Conservation (phyloP, 2,888 invertebrate species). For the Stenodera caucasica region DNA sequence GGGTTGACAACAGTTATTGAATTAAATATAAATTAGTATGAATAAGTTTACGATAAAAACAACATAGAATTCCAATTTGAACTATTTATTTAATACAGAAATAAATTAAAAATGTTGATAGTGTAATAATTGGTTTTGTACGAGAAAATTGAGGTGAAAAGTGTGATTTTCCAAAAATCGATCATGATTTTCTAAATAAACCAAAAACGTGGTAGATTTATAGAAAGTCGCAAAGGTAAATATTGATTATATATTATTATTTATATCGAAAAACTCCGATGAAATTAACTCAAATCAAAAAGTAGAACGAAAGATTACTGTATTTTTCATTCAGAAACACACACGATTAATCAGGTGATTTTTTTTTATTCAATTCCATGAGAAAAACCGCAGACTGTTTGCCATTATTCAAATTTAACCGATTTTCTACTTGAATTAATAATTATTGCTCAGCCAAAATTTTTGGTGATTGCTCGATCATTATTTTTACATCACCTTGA, state of each 20-base stretch:
- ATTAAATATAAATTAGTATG: neutral
- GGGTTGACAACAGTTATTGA: neutral
- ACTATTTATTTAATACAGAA: too few relatives aligned
- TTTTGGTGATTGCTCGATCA: too few relatives aligned
- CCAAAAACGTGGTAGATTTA: neutral
- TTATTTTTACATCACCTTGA: too few relatives aligned
- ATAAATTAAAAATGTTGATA: too few relatives aligned
- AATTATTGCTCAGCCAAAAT: too few relatives aligned
- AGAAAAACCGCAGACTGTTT: too few relatives aligned
- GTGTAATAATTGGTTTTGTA: neutral
- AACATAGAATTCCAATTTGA: too few relatives aligned
- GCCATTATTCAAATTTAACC: too few relatives aligned
- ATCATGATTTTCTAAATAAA: neutral
- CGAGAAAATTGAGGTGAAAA: neutral
- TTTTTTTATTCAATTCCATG: neutral
- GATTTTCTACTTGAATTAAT: too few relatives aligned
- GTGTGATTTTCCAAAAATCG: neutral
- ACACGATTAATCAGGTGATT: neutral
- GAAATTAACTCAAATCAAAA: neutral
- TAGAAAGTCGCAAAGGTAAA: neutral
- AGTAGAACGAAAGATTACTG: slow-evolving; percentile 16
- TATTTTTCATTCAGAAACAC: slow-evolving; percentile 9
- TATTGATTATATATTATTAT: neutral
- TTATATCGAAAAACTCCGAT: neutral
- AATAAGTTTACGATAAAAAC: too few relatives aligned